These are phyloP conservation scores for Drosophila oshimai DNA, from an alignment of 1,140 invertebrate genomes.

Conservation along the genomic window DNA sequence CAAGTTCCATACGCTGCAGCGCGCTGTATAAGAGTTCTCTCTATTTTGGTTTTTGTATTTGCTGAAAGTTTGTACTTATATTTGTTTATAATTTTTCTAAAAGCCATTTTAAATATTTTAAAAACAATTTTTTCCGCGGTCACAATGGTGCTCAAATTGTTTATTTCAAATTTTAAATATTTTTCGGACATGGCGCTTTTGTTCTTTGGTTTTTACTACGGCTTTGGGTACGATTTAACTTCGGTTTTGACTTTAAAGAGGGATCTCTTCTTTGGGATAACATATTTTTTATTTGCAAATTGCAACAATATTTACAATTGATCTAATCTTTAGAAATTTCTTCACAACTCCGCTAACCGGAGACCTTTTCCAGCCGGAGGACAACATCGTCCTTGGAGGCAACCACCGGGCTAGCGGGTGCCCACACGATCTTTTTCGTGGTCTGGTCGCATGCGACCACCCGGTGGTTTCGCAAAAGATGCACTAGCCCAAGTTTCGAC, in stretches of 20 bases:
- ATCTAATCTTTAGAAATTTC: background rate
- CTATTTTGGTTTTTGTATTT: no score
- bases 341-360: background rate
- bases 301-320: background rate
- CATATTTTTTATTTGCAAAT: background rate
- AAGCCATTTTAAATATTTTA: background rate
- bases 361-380: constrained; percentile 35
- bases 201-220: no score
- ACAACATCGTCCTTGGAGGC: constrained; percentile 36
- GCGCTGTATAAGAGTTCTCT: no score
- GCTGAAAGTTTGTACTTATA: no score
- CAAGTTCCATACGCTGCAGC: no score
- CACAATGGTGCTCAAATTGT: background rate
- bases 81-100: background rate
- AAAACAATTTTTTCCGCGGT: background rate
- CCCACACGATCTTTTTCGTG: constrained; percentile 14
- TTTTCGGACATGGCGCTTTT: no score
- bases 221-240: no score
- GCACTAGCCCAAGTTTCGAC: constrained; percentile 62
- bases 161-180: no score
- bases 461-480: constrained; percentile 59
- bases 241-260: no score
- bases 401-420: background rate
- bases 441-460: constrained; percentile 50
- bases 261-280: background rate